Evolutionary conservation across 2,797 vertebrate genomes (phyloP), one percentile per base, ranked within the genome.

Genomic region (Neosilurus mollespiculum): DNA sequence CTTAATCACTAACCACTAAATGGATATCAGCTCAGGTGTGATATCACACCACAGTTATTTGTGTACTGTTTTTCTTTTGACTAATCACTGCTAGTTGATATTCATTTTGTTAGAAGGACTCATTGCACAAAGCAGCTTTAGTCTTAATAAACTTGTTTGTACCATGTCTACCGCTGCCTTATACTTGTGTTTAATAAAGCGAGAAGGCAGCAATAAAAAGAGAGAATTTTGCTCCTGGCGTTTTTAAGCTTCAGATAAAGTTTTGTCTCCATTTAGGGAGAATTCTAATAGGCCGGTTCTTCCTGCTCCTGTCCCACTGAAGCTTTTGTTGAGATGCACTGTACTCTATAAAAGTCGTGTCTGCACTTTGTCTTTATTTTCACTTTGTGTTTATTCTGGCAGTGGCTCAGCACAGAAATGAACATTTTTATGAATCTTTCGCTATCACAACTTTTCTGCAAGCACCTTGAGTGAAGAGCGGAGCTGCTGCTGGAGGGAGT

Each of bases 361-460:
- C 51, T 78, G 70, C n/a, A 56, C 72, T 83, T 86, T 80, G 20
- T 71, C 64, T 82, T 80, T 82, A 58, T 69, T 82, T 78, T 71
- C 9, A 37, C 34, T 43, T 59, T 76, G 24, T 70, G 79, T n/a
- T 78, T 59, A 58, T 43, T 75, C 34, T 53, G 37, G 34, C 51
- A 54, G 11, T 56, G 22, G 58, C 81, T 81, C 65, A 72, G 49
- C 12, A 59, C 64, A 51, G 8, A 86, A 80, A 84, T 72, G 4
- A 61, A 51, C 4, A 26, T 37, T 53, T 76, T 64, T 53, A 34
- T 78, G 16, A 3, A 43, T 14, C 43, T 54, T 56, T 26, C 0
- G 12, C 72, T 34, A 58, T 56, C 24, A 6, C 72, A 20, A 30
- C 24, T 56, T 64, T 76, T 81, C 43, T n/a, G 34, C 34, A 37